Conservation (phyloP, 1,140 invertebrate species). For the Drosophila miranda region DNA sequence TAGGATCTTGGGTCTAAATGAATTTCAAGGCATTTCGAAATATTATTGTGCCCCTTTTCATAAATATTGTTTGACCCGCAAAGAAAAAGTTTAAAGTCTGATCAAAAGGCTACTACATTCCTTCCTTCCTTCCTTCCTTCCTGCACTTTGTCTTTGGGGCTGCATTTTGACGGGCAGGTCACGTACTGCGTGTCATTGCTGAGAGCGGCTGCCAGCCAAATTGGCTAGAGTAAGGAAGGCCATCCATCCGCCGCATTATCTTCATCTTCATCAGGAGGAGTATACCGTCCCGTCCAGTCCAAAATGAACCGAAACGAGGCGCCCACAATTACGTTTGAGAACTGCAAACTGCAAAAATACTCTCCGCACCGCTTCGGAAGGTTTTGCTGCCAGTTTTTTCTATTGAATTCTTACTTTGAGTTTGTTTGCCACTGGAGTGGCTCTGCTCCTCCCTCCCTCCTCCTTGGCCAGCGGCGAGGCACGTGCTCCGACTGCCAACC, state of each 20-base stretch:
- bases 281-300: conserved; percentile 3
- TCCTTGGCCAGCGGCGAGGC: conserved; percentile 55
- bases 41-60: too few relatives aligned
- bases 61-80: background rate
- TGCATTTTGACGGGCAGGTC: conserved; percentile 70
- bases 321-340: conserved; percentile 71
- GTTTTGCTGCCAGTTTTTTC: conserved; percentile 63
- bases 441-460: background rate
- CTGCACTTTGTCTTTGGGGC: conserved; percentile 43
- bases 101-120: too few relatives aligned
- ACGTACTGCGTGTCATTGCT: conserved; percentile 76
- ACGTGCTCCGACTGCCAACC: conserved; percentile 66
- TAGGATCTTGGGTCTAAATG: too few relatives aligned
- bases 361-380: conserved; percentile 11
- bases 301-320: conserved; percentile 55
- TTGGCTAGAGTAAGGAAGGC: conserved; percentile 54
- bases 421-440: conserved; percentile 24
- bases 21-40: too few relatives aligned
- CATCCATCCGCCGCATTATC: conserved; percentile 75
- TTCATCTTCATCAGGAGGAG: conserved; percentile 65
- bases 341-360: conserved; percentile 57
- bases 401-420: conserved; percentile 69
- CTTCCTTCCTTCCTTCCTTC: too few relatives aligned
- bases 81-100: conserved; percentile 1
- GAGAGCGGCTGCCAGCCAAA: conserved; percentile 73